phyloP scores from a whole-genome alignment of 2,888 invertebrate species.

The Antheraea yamamai region DNA sequence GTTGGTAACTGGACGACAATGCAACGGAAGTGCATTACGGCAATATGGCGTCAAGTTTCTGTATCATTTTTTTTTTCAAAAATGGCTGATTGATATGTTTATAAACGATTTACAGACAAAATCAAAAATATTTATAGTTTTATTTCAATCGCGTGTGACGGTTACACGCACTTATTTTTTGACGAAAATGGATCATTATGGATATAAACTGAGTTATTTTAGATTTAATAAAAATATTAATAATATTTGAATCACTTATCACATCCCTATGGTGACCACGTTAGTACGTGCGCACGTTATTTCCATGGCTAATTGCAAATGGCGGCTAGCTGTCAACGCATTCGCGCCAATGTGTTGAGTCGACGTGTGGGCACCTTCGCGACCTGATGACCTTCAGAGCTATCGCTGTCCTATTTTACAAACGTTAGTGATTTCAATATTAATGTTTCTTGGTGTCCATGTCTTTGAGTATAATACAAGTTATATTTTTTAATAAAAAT shows the following conservation, averaged over 20 bases:
- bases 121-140: no score
- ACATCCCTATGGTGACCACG: slow-evolving; percentile 47
- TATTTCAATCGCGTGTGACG: no score
- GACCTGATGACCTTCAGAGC: slow-evolving; percentile 32
- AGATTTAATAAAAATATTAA: not conserved
- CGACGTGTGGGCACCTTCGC: slow-evolving; percentile 42
- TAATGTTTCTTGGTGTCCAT: not conserved
- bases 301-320: slow-evolving; percentile 81
- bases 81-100: no score
- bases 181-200: not conserved
- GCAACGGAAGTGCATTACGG: no score
- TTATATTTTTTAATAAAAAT: not conserved
- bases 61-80: no score
- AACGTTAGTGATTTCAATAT: not conserved
- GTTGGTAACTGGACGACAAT: no score
- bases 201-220: not conserved
- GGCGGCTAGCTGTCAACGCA: slow-evolving; percentile 71
- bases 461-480: not conserved
- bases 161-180: no score
- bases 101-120: no score
- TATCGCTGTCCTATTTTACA: slow-evolving; percentile 19
- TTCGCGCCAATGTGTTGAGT: slow-evolving; percentile 77
- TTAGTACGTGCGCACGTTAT: slow-evolving; percentile 58
- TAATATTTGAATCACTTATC: not conserved
- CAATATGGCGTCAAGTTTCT: no score